Evolutionary conservation across 2,113 vertebrate species (phyloP), one percentile per base, ranked within the genome.

Genomic region (Trematocara variabile): DNA sequence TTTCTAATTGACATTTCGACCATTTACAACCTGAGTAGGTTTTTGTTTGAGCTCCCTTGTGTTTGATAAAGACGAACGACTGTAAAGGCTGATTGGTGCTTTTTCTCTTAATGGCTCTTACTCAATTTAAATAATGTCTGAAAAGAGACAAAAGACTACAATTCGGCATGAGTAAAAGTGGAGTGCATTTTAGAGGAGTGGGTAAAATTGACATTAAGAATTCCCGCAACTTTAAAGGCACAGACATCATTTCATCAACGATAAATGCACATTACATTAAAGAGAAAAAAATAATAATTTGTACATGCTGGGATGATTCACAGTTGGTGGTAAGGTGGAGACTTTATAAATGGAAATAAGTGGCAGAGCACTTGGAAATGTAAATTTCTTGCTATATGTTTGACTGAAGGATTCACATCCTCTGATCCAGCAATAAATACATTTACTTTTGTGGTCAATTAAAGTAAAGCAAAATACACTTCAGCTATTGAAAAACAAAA

Each of bases 1-100:
- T 58, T 70, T 20, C 88, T 95, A 96, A 96, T 96, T 96, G 94
- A 96, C 96, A 96, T 96, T 96, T 95, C 92, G 94, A 95, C 95
- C 94, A 95, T 96, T 96, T 96, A 95, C 90, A 95, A 96, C 94
- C 95, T 94, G 93, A 96, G 95, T 93, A 90, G 92, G 88, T 92
- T 94, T 93, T 92, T 93, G 93, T 94, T 92, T 91, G 93, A 94
- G 92, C 88, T 93, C 91, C 90, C 92, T 82, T 84, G 89, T 93
- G 94, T 91, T 95, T 93, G 91, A 96, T 93, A 94, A 89, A 96
- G 93, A 94, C 46, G 77, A 91, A 95, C 82, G 93, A 91, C 87
- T 65, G 79, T 63, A 83, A 68, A 88, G 79, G 82, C 90, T 92
- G 92, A 95, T 93, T 91, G 90, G 85, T 87, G 91, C 90, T 70